phyloP scores from a whole-genome alignment of 2,797 vertebrate genomes.

The Onychomys leucogaster region DNA sequence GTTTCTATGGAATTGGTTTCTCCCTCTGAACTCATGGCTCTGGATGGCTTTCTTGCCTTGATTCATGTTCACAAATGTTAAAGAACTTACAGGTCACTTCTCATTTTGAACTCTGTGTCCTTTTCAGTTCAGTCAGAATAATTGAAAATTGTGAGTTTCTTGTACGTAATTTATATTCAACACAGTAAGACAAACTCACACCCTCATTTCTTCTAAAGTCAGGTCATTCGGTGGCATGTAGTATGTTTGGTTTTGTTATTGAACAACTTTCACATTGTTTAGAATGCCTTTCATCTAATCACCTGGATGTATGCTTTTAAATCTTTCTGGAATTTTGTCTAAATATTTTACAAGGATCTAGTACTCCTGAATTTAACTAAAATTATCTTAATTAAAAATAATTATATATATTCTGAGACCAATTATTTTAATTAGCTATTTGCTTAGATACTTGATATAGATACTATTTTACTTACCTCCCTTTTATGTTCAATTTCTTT shows the following conservation, averaged over 20 bases:
- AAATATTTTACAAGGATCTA: not conserved
- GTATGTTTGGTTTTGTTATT: not conserved
- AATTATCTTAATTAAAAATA: not conserved
- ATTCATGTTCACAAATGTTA: not conserved
- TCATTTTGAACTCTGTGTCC: constrained; percentile 31
- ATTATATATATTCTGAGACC: not conserved
- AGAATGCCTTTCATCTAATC: not conserved
- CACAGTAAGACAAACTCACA: not conserved
- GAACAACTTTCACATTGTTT: not conserved
- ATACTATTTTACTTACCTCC: not conserved
- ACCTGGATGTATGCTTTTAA: not conserved
- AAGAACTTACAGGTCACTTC: not conserved
- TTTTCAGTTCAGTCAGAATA: constrained; percentile 34
- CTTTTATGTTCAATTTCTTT: not conserved
- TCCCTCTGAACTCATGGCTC: not conserved
- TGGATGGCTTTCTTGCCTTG: not conserved
- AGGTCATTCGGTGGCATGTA: not conserved
- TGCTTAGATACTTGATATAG: not conserved
- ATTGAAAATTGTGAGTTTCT: not conserved
- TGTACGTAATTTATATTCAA: constrained; percentile 35
- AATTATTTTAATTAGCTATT: not conserved
- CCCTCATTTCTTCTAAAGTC: not conserved
- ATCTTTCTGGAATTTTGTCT: not conserved
- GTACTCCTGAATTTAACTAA: not conserved
- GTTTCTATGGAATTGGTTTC: not conserved